A percentile compares a stretch with the other conserved stretches of the same genome.
Conservation (phyloP, 2,113 vertebrate species). For the Siniperca chuatsi region DNA sequence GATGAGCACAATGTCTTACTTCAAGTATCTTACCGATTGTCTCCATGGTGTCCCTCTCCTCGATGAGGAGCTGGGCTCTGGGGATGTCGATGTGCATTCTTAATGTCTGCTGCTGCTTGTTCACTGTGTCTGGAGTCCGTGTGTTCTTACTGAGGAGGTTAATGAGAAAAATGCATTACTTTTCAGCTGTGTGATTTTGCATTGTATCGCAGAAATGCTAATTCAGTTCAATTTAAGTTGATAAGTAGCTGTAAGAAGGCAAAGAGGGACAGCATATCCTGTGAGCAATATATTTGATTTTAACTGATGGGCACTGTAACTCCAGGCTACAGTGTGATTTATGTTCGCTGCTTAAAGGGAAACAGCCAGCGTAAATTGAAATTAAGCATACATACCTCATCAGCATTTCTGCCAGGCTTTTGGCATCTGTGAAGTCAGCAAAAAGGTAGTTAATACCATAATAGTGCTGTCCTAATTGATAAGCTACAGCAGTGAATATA, state of each 20-base stretch:
- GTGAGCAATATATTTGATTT: slow-evolving; percentile 55
- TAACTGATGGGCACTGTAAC: slow-evolving; percentile 51
- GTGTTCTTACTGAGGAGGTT: slow-evolving; percentile 93
- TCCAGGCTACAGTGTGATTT: slow-evolving; percentile 58
- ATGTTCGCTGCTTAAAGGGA: slow-evolving; percentile 56
- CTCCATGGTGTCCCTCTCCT: slow-evolving; percentile 99
- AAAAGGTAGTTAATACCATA: slow-evolving; percentile 68
- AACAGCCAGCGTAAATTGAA: slow-evolving; percentile 62
- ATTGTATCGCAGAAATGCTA: slow-evolving; percentile 63
- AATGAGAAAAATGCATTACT: slow-evolving; percentile 47
- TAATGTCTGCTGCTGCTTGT: slow-evolving; percentile 97
- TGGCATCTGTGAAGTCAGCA: slow-evolving; percentile 94
- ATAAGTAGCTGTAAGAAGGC: slow-evolving; percentile 60
- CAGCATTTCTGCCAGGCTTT: slow-evolving; percentile 99
- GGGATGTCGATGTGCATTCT: slow-evolving; percentile 99
- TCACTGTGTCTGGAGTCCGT: slow-evolving; percentile 95
- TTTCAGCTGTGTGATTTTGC: slow-evolving; percentile 32
- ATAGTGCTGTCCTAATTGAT: slow-evolving; percentile 51
- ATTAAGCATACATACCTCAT: slow-evolving; percentile 92
- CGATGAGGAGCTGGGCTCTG: slow-evolving; percentile 97
- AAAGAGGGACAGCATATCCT: slow-evolving; percentile 33
- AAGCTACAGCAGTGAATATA: slow-evolving; percentile 43
- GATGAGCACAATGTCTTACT: neutral
- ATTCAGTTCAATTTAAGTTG: slow-evolving; percentile 65
- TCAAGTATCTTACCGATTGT: slow-evolving; percentile 90